Conservation (phyloP, 2,113 vertebrate species). For the Phrynosoma platyrhinos region DNA sequence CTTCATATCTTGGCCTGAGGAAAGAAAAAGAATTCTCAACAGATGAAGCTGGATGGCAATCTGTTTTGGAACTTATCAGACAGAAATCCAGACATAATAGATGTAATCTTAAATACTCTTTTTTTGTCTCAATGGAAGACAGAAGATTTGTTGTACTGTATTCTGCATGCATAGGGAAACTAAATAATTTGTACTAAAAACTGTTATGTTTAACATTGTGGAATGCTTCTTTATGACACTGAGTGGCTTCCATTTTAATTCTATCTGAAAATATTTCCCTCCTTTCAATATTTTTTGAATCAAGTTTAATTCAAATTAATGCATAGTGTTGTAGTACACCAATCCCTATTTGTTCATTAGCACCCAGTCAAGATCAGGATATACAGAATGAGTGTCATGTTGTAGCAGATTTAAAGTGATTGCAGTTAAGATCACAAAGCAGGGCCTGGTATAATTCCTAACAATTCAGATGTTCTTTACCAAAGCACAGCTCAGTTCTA, state of each 20-base stretch:
- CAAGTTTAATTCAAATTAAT: slow-evolving; percentile 19
- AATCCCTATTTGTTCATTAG: background rate
- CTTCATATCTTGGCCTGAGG: background rate
- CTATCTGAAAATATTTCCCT: slow-evolving; percentile 25
- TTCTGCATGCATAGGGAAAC: background rate
- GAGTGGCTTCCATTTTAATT: slow-evolving; percentile 31
- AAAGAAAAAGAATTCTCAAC: slow-evolving; percentile 23
- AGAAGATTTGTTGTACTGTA: slow-evolving; percentile 17
- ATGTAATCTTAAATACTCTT: slow-evolving; percentile 15
- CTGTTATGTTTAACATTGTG: slow-evolving; percentile 7
- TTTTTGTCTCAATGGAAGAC: background rate
- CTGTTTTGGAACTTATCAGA: background rate
- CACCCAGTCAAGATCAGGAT: background rate
- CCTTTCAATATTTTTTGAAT: slow-evolving; percentile 42
- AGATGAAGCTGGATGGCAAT: slow-evolving; percentile 30
- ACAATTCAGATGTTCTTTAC: too few species aligned
- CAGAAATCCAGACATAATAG: slow-evolving; percentile 7
- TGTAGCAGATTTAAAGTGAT: too few species aligned
- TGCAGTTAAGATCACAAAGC: too few species aligned
- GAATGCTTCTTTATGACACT: slow-evolving; percentile 38
- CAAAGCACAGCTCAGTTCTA: background rate
- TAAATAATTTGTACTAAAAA: background rate
- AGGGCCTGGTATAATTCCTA: too few species aligned
- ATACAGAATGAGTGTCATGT: background rate
- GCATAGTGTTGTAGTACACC: background rate